Evolutionary conservation across 1,140 invertebrate species (phyloP), one percentile per base, ranked within the genome.

Genomic region (Papilio dardanus): DNA sequence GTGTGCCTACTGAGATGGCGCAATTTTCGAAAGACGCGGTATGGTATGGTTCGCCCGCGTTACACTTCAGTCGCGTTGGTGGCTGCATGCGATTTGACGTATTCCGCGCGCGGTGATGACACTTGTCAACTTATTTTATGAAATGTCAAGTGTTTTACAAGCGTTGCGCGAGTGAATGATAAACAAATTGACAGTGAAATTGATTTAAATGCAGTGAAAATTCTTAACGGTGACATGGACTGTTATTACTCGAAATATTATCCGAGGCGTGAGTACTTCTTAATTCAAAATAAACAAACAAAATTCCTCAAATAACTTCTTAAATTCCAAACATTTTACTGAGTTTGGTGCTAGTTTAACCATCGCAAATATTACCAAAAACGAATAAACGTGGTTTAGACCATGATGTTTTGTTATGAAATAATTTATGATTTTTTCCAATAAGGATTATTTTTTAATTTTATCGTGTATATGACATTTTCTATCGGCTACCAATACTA

Each of bases 21-120:
- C 91, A 93, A 93, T 93, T 93, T 94, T 93, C 93, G 91, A 92
- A 92, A 93, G 91, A 92, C 93, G 92, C 92, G 93, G 91, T 92
- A 88, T 90, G 89, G 92, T 89, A 90, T 91, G 84, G 92, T 89
- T 89, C 90, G 91, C 86, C 87, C 88, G 91, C 88, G 90, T 89
- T 92, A 90, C 86, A 92, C 87, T 92, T 92, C 90, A 93, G 92
- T 93, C 91, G 91, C 89, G 92, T 92, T 89, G 82, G 90, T 93
- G 87, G 87, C 87, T 90, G 88, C 90, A 90, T 89, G 90, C 87
- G 92, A 93, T 93, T 93, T 93, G 92, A 93, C 92, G 92, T 93
- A 92, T 92, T 90, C 85, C 86, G 90, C 88, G 92, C 86, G 89
- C 84, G 83, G 89, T 88, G 90, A 92, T 93, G 92, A 91, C 92